A percentile compares a stretch with the other conserved stretches of the same genome.
These are phyloP conservation scores for Rotaria macrura DNA, from an alignment of 2,888 invertebrate genomes.

Conservation along the genomic window DNA sequence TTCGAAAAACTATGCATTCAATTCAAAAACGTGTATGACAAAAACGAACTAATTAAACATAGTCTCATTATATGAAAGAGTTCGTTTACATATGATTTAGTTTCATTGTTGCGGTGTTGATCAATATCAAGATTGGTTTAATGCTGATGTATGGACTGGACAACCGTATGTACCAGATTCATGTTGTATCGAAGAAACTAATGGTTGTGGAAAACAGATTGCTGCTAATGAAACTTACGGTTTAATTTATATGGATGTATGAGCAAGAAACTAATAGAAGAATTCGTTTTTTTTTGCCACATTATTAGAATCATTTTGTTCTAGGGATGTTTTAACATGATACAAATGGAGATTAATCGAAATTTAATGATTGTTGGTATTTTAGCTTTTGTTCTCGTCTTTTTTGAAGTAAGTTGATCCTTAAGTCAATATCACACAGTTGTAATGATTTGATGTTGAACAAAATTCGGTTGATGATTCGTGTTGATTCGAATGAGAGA, in stretches of 20 bases:
- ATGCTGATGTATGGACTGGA: background rate
- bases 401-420: constrained; percentile 11
- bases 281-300: background rate
- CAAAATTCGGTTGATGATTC: no score
- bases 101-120: constrained; percentile 13
- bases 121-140: constrained; percentile 17
- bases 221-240: constrained; percentile 11
- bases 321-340: constrained; percentile 16
- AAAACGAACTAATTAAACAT: no score
- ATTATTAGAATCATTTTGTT: no score
- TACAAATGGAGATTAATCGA: constrained; percentile 14
- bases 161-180: constrained; percentile 1
- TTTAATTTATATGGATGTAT: background rate
- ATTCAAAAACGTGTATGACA: constrained; percentile 7
- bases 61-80: no score
- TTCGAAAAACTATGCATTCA: constrained; percentile 1
- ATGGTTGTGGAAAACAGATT: constrained; percentile 7
- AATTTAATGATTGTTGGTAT: background rate
- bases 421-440: no score
- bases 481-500: no score
- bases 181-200: constrained; percentile 6
- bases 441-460: no score
- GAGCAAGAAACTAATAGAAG: background rate
- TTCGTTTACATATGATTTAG: no score
- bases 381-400: constrained; percentile 1